Percentiles rank a stretch among this genome's conserved stretches.
Conservation (phyloP, 2,113 vertebrate species). For the Ceyx cyanopectus region DNA sequence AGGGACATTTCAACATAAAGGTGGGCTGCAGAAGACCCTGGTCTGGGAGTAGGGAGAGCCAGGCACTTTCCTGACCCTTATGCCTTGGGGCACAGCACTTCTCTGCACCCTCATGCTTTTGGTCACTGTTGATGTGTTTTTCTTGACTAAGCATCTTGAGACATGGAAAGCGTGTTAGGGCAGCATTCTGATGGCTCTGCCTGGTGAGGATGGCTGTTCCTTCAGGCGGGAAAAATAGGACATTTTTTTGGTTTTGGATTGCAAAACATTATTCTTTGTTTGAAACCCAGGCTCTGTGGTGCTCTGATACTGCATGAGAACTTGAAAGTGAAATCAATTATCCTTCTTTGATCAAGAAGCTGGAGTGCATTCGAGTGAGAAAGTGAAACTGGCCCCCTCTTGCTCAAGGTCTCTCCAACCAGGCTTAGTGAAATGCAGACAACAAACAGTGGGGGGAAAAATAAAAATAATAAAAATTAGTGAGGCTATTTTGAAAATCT, state of each 20-base stretch:
- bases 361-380: background rate
- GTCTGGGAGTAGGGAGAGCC: background rate
- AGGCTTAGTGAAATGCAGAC: background rate
- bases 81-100: background rate
- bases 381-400: background rate
- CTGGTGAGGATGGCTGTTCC: background rate
- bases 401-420: background rate
- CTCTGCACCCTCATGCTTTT: background rate
- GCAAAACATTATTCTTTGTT: background rate
- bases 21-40: background rate
- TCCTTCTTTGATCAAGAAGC: background rate
- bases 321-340: background rate
- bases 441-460: background rate
- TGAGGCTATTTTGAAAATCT: background rate
- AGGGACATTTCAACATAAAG: background rate
- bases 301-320: background rate
- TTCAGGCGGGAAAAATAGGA: background rate
- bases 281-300: background rate
- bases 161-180: fast-evolving
- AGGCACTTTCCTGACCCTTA: fast-evolving
- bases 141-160: background rate
- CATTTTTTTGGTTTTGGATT: background rate
- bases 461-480: background rate
- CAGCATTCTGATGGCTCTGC: background rate
- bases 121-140: background rate